A percentile compares a stretch with the other conserved stretches of the same genome.
phyloP scores from a whole-genome alignment of 2,888 invertebrate species.

The Melinaea menophilus region DNA sequence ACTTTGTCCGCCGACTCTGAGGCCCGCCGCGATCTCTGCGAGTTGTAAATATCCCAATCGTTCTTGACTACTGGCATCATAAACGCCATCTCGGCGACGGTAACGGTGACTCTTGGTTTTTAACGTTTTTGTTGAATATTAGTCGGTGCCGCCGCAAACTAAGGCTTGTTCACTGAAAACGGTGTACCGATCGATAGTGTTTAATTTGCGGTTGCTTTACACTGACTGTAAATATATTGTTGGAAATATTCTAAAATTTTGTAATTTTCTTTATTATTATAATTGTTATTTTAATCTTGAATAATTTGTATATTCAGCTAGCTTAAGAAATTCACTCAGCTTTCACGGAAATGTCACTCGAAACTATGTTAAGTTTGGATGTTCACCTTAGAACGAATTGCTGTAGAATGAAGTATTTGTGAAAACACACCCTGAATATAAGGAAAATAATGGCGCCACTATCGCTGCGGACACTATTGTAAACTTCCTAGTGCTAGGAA shows the following conservation, averaged over 20 bases:
- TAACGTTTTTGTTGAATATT: constrained; percentile 66
- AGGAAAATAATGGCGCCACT: constrained; percentile 74
- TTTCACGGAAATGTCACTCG: constrained; percentile 73
- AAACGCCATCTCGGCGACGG: constrained; percentile 87
- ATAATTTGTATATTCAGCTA: constrained; percentile 35
- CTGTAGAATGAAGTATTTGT: constrained; percentile 72
- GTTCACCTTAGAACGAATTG: constrained; percentile 74
- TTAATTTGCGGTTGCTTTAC: constrained; percentile 34
- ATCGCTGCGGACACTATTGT: constrained; percentile 47
- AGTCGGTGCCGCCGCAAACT: constrained; percentile 49
- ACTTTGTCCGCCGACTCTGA: constrained; percentile 81
- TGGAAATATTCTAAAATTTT: neutral
- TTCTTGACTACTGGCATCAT: constrained; percentile 97
- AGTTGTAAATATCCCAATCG: constrained; percentile 95
- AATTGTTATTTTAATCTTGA: constrained; percentile 37
- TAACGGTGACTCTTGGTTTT: constrained; percentile 61
- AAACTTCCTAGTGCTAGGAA: constrained; percentile 38
- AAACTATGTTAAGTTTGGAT: constrained; percentile 54
- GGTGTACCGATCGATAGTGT: constrained; percentile 50
- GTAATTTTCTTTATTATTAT: constrained; percentile 30
- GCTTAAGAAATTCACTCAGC: constrained; percentile 37
- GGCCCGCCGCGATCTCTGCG: constrained; percentile 84
- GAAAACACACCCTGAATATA: constrained; percentile 75
- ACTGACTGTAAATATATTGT: constrained; percentile 36
- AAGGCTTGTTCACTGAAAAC: constrained; percentile 29